Evolutionary conservation across 1,140 invertebrate genomes (phyloP), one percentile per base, ranked within the genome.

Genomic region (Sitophilus oryzae): DNA sequence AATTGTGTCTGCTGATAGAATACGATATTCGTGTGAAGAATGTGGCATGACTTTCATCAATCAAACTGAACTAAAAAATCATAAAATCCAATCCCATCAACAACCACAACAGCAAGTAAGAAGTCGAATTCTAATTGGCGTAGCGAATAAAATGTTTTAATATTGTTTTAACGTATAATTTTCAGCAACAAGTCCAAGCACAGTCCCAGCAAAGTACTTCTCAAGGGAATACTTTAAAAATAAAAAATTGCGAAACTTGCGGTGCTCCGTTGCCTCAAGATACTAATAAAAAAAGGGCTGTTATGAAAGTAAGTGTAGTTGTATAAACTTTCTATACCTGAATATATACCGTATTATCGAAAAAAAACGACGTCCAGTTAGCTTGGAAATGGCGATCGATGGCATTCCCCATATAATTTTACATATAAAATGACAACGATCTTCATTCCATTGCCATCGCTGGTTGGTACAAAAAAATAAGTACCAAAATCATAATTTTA

Each of bases 1-100:
- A 70, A 79, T 79, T 18, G 81, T 84, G 2, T 77, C 81, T 2
- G 78, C 82, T 0, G 82, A 82, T 58, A 74, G 77, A 1, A 79
- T 79, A 56, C 73, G 77, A 2, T 78, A 76, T 53, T 77, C 76
- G 2, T 81, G 79, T 60, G 78, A 80, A 56, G 70, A 78, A 53
- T 81, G 78, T 56, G 78, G 78, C 10, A 74, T 78, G 19, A 78
- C 77, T 46, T 80, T 80, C 59, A 73, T 71, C 41, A 69, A 78
- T 41, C 77, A 78, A 18, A 73, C 73, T 16, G 78, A 81, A 64
- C 66, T 80, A 11, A 81, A 81, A 50, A 62, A 66, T 10, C 70
- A 72, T 46, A 69, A 68, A 48, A 65, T 69, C 4, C 67, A 70
- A 51, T 52, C 58, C 6, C 70, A 72, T 56, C 65, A 66, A 45